These are phyloP conservation scores for Sebastes iracundus DNA, from an alignment of 2,797 vertebrate species.

Conservation along the genomic window DNA sequence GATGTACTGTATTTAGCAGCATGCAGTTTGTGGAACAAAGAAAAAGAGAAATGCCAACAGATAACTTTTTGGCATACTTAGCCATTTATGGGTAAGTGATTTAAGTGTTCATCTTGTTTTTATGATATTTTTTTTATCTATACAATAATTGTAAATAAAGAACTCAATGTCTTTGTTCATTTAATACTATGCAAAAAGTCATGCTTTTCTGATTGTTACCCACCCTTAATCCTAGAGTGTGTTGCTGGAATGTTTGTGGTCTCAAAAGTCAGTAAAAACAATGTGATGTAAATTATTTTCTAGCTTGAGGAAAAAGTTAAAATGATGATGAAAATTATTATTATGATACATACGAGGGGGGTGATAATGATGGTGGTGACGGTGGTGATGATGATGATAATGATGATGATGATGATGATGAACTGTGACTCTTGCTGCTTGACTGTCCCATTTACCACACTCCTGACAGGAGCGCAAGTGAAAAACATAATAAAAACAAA, in stretches of 20 bases:
- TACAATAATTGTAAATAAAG: constrained; percentile 99
- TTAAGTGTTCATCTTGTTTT: constrained; percentile 98
- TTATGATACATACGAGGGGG: constrained; percentile 48
- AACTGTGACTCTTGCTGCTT: constrained; percentile 91
- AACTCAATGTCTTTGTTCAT: constrained; percentile 99
- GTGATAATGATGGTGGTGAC: constrained; percentile 43
- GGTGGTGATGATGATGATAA: constrained; percentile 33
- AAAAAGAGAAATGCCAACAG: constrained; percentile 88
- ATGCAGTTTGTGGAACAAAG: constrained; percentile 96
- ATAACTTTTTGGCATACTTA: constrained; percentile 92
- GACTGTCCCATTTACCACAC: constrained; percentile 87
- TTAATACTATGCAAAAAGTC: constrained; percentile 99
- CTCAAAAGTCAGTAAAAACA: constrained; percentile 87
- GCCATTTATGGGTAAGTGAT: constrained; percentile 96
- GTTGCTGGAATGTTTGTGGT: constrained; percentile 95
- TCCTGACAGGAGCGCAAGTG: constrained; percentile 89
- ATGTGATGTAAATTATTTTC: constrained; percentile 93
- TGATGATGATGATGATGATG: constrained; percentile 71
- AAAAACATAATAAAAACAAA: constrained; percentile 76
- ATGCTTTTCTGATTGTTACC: constrained; percentile 95
- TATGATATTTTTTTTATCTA: constrained; percentile 99
- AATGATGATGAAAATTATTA: constrained; percentile 65
- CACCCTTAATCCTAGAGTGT: constrained; percentile 86
- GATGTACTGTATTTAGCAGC: constrained; percentile 98
- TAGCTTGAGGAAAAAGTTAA: constrained; percentile 83